phyloP scores from a whole-genome alignment of 2,113 vertebrate genomes.

The Pelecanoides urinatrix region DNA sequence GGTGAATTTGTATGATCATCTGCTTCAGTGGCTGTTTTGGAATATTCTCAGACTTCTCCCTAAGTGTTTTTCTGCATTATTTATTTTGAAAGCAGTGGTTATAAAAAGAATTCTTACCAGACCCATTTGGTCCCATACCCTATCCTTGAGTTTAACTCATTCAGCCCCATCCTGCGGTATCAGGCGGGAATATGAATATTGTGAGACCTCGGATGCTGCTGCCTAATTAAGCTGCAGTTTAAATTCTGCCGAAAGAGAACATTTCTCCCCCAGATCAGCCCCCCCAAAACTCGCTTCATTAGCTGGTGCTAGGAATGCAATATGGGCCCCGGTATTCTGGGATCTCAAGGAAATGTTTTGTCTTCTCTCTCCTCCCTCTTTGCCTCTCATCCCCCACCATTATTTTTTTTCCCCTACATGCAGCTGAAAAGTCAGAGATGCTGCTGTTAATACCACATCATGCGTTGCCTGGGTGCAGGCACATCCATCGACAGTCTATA shows the following conservation, averaged over 20 bases:
- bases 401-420: not conserved
- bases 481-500: not conserved
- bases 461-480: not conserved
- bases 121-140: not conserved
- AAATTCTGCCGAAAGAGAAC: not conserved
- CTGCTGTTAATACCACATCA: not conserved
- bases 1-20: constrained; percentile 26
- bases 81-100: constrained; percentile 35
- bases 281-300: not conserved
- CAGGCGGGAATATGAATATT: not conserved
- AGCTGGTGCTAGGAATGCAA: not conserved
- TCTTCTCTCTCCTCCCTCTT: not conserved
- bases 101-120: constrained; percentile 30
- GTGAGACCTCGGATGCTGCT: not conserved
- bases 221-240: constrained; percentile 19
- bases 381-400: not conserved
- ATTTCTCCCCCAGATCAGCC: not conserved
- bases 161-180: not conserved
- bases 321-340: not conserved
- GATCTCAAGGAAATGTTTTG: not conserved
- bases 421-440: not conserved
- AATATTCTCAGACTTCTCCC: constrained; percentile 5
- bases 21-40: constrained; percentile 11
- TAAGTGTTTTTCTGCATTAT: constrained; percentile 55
- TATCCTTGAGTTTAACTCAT: not conserved